Evolutionary conservation across 2,797 vertebrate genomes (phyloP), one percentile per base, ranked within the genome.

Genomic region (Cirrhinus molitorella): DNA sequence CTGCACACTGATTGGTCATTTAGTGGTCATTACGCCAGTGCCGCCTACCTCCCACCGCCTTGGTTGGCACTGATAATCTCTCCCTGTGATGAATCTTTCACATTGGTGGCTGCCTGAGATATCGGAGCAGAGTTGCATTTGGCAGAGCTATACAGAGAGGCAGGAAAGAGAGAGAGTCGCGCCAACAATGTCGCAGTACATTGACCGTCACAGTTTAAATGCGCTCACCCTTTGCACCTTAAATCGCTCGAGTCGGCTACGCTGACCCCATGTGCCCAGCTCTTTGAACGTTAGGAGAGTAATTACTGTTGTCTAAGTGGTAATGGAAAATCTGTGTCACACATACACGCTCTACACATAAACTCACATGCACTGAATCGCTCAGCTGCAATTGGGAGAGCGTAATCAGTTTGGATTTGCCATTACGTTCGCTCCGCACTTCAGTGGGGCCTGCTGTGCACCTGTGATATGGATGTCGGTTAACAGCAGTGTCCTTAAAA

Each of bases 241-340:
- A 85, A 88, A 87, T 83, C n/a, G 66, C 65, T 87, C 17, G 57
- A 83, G 79, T 89, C 79, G 59, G 72, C 81, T 88, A 78, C 79
- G 47, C 78, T 89, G 86, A 88, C 89, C 89, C 85, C 79, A 74
- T 67, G 49, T 57, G 83, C 83, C 87, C 73, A 79, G 61, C 81
- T 91, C 92, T 92, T 92, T 34, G 84, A 92, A 91, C 85, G 87
- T 85, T 73, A 79, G 74, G 51, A 92, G 89, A 92, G 91, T 93
- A 94, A 94, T 94, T 94, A 93, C 89, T 91, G 87, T 82, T 90
- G 89, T 89, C 90, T 91, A 90, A 90, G 86, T 89, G 87, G 91
- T 93, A 92, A 91, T 90, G 86, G 90, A 85, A 92, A 94, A 92
- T 92, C 86, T 91, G 91, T 91, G 92, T 93, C 91, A 92, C 86